Evolutionary conservation across 2,113 vertebrate species (phyloP).

Genomic region (Nematolebias whitei): DNA sequence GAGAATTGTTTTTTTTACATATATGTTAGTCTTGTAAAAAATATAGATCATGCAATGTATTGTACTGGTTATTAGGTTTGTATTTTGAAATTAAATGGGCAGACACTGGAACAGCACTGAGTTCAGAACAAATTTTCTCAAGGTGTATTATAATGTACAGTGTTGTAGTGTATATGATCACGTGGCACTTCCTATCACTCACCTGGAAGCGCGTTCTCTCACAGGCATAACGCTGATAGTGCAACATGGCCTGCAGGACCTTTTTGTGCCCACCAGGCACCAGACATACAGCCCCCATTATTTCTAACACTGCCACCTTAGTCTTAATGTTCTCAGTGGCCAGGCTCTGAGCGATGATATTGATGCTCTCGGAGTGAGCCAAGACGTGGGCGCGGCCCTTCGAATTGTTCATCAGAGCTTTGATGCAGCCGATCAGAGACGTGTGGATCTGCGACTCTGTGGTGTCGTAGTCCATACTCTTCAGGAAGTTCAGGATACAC

Average conservation of each 20-base stretch:
- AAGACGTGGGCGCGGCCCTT: constrained; percentile 96
- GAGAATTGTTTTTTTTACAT: too few species aligned
- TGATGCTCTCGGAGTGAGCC: constrained; percentile 96
- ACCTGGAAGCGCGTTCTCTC: constrained; percentile 98
- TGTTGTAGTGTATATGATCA: background rate
- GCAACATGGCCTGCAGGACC: constrained; percentile 96
- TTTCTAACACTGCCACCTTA: constrained; percentile 98
- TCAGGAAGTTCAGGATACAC: constrained; percentile 96
- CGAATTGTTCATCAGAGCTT: constrained; percentile 99
- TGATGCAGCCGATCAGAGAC: constrained; percentile 98
- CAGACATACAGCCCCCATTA: constrained; percentile 98
- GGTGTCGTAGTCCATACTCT: constrained; percentile 99
- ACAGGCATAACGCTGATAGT: constrained; percentile 95
- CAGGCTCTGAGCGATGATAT: constrained; percentile 97
- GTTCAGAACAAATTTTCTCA: too few species aligned
- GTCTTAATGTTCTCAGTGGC: constrained; percentile 98
- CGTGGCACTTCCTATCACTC: constrained; percentile 9
- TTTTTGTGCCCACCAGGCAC: constrained; percentile 97
- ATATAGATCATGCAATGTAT: too few species aligned
- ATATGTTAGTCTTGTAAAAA: too few species aligned
- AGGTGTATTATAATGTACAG: too few species aligned
- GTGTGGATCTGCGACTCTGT: constrained; percentile 98
- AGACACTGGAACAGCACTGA: too few species aligned
- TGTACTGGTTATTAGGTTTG: too few species aligned
- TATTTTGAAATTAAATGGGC: too few species aligned